These are phyloP conservation scores for Unio pictorum DNA, from an alignment of 2,888 invertebrate species.

Conservation along the genomic window DNA sequence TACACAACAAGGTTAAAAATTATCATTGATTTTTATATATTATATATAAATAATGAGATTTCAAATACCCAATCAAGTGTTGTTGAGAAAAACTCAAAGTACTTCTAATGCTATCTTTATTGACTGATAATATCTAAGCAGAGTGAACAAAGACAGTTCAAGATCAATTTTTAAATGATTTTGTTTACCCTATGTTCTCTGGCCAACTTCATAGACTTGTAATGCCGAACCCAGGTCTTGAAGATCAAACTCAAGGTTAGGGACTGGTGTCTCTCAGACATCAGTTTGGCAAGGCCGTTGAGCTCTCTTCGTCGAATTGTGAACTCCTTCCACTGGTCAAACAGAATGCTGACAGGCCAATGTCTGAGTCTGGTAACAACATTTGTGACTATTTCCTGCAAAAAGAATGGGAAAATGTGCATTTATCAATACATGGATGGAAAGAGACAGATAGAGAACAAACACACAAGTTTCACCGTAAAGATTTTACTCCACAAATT, in stretches of 20 bases:
- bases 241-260: slow-evolving; percentile 29
- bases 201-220: slow-evolving; percentile 34
- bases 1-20: no score
- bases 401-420: neutral
- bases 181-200: slow-evolving; percentile 43
- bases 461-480: no score
- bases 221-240: slow-evolving; percentile 36
- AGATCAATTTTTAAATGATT: neutral
- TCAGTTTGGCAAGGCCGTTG: slow-evolving; percentile 36
- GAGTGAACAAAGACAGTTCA: neutral
- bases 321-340: slow-evolving; percentile 59
- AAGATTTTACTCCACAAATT: no score
- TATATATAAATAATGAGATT: no score
- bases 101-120: neutral
- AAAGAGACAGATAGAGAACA: neutral
- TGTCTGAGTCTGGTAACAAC: slow-evolving; percentile 45
- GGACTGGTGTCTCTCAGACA: slow-evolving; percentile 25
- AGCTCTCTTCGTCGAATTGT: slow-evolving; percentile 45
- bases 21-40: no score
- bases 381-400: slow-evolving; percentile 47
- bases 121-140: neutral
- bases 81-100: no score
- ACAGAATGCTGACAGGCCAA: slow-evolving; percentile 58
- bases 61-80: no score
- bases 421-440: neutral